A percentile compares a stretch with the other conserved stretches of the same genome.
Evolutionary conservation across 2,113 vertebrate genomes (phyloP).

Genomic region (Myotis brandtii): DNA sequence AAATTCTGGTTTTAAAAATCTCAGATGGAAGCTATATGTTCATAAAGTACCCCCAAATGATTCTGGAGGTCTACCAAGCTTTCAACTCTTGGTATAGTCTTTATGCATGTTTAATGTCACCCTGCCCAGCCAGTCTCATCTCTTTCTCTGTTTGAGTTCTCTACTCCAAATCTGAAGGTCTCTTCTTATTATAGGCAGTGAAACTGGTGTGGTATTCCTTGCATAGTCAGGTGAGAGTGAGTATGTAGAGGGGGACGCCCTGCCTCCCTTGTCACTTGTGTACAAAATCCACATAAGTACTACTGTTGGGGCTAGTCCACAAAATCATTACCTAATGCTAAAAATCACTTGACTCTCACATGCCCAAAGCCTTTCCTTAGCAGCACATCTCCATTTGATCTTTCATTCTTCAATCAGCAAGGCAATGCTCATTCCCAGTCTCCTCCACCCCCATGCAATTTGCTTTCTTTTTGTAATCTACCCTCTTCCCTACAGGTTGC

Average conservation of each 20-base stretch:
- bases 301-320: neutral
- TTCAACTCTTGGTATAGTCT: neutral
- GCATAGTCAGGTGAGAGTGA: neutral
- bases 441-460: neutral
- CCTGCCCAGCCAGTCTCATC: neutral
- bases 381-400: neutral
- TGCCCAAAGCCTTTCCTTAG: neutral
- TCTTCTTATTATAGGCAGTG: neutral
- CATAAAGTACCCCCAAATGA: neutral
- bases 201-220: neutral
- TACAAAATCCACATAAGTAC: neutral
- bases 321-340: neutral
- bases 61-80: neutral
- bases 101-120: neutral
- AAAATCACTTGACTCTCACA: neutral
- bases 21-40: neutral
- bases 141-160: slow-evolving; percentile 17
- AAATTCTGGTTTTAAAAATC: neutral
- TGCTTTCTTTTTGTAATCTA: neutral
- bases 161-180: neutral
- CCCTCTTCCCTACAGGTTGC: neutral
- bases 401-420: neutral
- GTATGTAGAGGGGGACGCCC: neutral
- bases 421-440: neutral
- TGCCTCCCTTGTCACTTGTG: neutral